Evolutionary conservation across 2,888 invertebrate genomes (phyloP).

Genomic region (Drosophila basisetae): DNA sequence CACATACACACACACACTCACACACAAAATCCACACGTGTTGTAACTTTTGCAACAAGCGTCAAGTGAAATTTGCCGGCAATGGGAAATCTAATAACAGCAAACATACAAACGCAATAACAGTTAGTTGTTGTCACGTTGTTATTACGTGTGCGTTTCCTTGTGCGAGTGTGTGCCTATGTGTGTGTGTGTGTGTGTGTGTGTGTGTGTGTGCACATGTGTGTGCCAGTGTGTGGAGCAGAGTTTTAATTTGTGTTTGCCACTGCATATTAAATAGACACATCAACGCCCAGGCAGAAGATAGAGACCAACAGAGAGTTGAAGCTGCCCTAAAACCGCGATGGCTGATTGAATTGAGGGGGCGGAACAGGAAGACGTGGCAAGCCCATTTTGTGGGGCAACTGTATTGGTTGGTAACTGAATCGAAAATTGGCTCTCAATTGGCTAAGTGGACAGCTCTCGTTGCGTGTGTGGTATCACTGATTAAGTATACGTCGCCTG

Average conservation of each 20-base stretch:
- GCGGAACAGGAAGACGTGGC: constrained; percentile 30
- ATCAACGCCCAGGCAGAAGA: constrained; percentile 23
- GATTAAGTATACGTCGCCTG: constrained; percentile 42
- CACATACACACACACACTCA: too few relatives aligned
- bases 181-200: constrained; percentile 11
- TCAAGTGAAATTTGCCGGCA: constrained; percentile 62
- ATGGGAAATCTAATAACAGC: constrained; percentile 71
- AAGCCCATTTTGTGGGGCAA: constrained; percentile 29
- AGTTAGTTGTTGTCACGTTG: constrained; percentile 46
- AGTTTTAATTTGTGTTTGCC: constrained; percentile 72
- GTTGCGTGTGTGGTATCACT: constrained; percentile 20
- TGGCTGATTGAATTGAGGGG: constrained; percentile 54
- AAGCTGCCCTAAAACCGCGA: constrained; percentile 12
- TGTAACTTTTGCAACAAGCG: constrained; percentile 32
- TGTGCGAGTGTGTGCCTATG: constrained; percentile 8
- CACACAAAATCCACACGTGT: not conserved
- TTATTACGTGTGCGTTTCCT: constrained; percentile 21
- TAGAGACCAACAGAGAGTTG: constrained; percentile 2
- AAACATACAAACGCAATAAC: constrained; percentile 55
- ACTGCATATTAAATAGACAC: constrained; percentile 71
- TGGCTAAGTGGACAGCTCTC: constrained; percentile 19
- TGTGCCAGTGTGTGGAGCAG: constrained; percentile 27
- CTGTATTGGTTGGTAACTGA: constrained; percentile 28
- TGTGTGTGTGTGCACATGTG: constrained; percentile 24
- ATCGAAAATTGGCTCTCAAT: constrained; percentile 39